Percentiles rank a stretch among this genome's conserved stretches.
These are phyloP conservation scores for Brachionus rotundiformis DNA, from an alignment of 1,140 invertebrate species.

Conservation along the genomic window DNA sequence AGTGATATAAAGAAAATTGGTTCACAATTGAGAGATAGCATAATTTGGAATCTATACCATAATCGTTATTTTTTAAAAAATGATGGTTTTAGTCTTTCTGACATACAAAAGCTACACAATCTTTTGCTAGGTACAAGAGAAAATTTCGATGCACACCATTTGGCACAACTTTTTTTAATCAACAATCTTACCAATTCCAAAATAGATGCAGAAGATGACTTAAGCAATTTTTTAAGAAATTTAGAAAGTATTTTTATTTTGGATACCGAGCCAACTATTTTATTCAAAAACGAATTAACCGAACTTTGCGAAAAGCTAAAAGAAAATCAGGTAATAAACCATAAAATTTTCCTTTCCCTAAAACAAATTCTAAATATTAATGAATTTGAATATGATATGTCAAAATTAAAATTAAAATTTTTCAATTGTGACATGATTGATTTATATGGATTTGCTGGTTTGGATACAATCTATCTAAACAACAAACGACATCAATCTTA, in stretches of 20 bases:
- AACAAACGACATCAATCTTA: not conserved
- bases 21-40: not conserved
- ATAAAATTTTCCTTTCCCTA: not conserved
- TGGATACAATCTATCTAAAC: not conserved
- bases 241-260: not conserved
- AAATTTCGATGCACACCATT: not conserved
- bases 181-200: conserved; percentile 17
- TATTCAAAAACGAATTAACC: not conserved
- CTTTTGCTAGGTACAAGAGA: not conserved
- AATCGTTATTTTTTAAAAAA: conserved; percentile 13
- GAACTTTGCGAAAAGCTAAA: not conserved
- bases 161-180: not conserved
- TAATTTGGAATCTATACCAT: not conserved
- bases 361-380: not conserved
- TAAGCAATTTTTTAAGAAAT: not conserved
- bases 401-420: conserved; percentile 13
- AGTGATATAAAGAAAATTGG: not conserved
- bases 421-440: not conserved
- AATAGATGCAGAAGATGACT: not conserved
- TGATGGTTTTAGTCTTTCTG: not conserved
- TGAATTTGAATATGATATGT: not conserved
- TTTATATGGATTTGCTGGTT: not conserved
- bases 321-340: not conserved
- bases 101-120: conserved; percentile 7
- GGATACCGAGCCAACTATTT: not conserved